Base-by-base conservation (phyloP, 2,797 vertebrate species). In the Tinamus major region DNA sequence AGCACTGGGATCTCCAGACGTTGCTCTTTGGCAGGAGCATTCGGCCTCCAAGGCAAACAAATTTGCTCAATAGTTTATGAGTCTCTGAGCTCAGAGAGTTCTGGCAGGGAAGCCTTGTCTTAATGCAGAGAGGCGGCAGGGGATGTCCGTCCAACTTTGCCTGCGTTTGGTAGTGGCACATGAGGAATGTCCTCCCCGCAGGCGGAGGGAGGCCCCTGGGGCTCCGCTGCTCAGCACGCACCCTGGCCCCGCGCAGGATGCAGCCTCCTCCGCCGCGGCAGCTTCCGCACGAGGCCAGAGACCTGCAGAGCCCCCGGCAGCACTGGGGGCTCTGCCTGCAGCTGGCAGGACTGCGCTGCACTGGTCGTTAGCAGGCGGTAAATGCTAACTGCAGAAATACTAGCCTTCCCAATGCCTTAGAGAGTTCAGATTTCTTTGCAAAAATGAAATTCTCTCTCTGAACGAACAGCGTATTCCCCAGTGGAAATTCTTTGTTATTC, bases 11-110 rank as follows among this genome's bases (percentile, higher is more conserved):
- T 29, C 53, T 56, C 17, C 16, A 70, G 82, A 42, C 49, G 85
- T 80, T 94, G 70, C 69, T 81, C 9, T 64, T 87, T 92, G 79
- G 70, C 92, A 93, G 37, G 39, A 91, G 1, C 27, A 31, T 19
- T 7, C 1, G 0, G 59, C 53, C 39, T 91, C 59, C 35, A 81
- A 87, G 74, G 90, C 88, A 94, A 94, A 85, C 26, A 87, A 55
- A 93, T 93, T 89, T 92, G 17, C 46, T 94, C 77, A 67, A 9
- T 94, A 49, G 65, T 89, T 87, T 78, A 59, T 78, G 87, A 89
- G 72, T 74, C 79, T 92, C 79, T 89, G 76, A 85, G 63, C 79
- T 92, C 46, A 49, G 42, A 51, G 33, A 16, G 14, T 35, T 92
- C 86, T 92, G 86, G 69, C 89, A 81, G 76, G 20, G 68, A 42